Evolutionary conservation across 2,113 vertebrate genomes (phyloP), one percentile per base, ranked within the genome.

Genomic region (Boleophthalmus pectinirostris): DNA sequence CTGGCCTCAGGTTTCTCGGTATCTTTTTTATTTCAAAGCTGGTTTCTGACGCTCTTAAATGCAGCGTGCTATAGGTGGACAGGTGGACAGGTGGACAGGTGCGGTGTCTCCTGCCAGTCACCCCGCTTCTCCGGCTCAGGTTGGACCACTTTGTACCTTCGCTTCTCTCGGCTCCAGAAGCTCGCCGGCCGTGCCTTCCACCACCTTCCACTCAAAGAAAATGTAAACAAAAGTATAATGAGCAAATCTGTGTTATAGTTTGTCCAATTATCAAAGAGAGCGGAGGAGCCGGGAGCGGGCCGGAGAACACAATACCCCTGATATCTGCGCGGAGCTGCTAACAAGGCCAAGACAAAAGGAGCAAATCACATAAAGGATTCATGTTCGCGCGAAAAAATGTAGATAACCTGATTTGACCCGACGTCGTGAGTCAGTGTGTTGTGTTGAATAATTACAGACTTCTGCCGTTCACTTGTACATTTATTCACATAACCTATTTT

Each of bases 181-280:
- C 54, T 1, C 54, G 21, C 54, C 24, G 11, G 21, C 54, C 24
- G 11, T 9, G 20, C 23, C 0, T 24, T 57, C 9, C 21, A 14
- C 21, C 54, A 12, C 21, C 3, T n/a, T 8, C 20, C 5, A 57
- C 12, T 43, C 38, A 43, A 43, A 43, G 38, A 4, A 12, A 13
- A 9, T 6, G n/a, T 60, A 69, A 73, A 77, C 76, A 80, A 71
- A 83, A 64, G 58, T 56, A 70, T 70, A 84, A 85, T 79, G 79
- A 84, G 75, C 49, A 5, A 51, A 80, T 77, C n/a, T 66, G 24
- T 68, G 83, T 73, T 80, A 71, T 51, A 68, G 77, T 38, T 35
- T 24, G 66, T 23, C 72, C 77, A 84, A 82, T 83, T 82, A 80
- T 51, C 18, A 18, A 69, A 84, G 43, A 74, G 46, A 53, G 53